A percentile compares a stretch with the other conserved stretches of the same genome.
phyloP scores from a whole-genome alignment of 2,113 vertebrate species.

The Antechinus stuartii region DNA sequence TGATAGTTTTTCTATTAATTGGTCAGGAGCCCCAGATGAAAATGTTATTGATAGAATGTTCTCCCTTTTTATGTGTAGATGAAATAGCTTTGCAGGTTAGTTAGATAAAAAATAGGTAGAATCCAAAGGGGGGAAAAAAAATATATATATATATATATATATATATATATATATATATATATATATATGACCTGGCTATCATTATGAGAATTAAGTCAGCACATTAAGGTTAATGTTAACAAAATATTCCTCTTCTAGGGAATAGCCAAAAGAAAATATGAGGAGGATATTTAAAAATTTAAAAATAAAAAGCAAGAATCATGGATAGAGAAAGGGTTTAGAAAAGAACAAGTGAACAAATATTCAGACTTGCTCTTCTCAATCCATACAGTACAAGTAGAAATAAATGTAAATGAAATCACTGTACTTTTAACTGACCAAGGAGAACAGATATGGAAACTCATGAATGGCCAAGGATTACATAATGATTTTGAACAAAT shows the following conservation, averaged over 20 bases:
- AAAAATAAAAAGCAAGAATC: conserved; percentile 51
- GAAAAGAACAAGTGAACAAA: conserved; percentile 51
- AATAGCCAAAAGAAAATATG: conserved; percentile 39
- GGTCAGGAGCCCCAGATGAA: conserved; percentile 70
- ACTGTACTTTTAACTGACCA: conserved; percentile 81
- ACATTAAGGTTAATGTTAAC: conserved; percentile 51
- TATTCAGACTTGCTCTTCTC: conserved; percentile 26
- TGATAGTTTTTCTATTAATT: conserved; percentile 72
- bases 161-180: neutral
- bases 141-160: neutral
- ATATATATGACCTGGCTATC: neutral
- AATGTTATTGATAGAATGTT: conserved; percentile 72
- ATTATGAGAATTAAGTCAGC: conserved; percentile 65
- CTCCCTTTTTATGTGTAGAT: conserved; percentile 56
- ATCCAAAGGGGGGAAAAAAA: conserved; percentile 54
- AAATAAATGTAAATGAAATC: conserved; percentile 82
- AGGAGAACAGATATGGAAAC: conserved; percentile 74
- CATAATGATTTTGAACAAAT: conserved; percentile 66
- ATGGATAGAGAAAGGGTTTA: conserved; percentile 14
- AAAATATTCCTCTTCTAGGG: conserved; percentile 59
- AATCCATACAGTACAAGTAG: conserved; percentile 69
- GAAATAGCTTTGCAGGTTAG: conserved; percentile 62
- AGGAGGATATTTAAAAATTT: neutral
- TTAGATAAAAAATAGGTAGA: neutral
- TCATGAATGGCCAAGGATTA: conserved; percentile 69